These are phyloP conservation scores for Deroplatys truncata DNA, from an alignment of 2,888 invertebrate genomes.

Conservation along the genomic window DNA sequence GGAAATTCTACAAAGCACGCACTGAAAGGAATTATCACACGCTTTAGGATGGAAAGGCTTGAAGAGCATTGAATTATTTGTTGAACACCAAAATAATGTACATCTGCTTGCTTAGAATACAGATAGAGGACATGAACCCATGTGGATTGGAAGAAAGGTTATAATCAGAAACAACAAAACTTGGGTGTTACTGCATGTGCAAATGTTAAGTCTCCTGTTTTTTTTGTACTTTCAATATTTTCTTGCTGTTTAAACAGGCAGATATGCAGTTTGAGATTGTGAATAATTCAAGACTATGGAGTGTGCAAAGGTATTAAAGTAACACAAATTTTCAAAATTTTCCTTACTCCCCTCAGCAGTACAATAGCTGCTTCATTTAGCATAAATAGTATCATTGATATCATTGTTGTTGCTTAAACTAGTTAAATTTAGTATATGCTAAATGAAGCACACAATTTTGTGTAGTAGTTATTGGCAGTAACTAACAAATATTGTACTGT, in stretches of 20 bases:
- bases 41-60: constrained; percentile 56
- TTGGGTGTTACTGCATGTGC: background rate
- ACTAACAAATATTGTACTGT: background rate
- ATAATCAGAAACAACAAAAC: background rate
- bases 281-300: background rate
- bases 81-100: background rate
- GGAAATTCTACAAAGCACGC: constrained; percentile 83
- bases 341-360: background rate
- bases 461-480: background rate
- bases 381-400: background rate
- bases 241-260: background rate
- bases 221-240: background rate
- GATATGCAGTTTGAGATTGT: background rate
- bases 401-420: background rate
- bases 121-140: background rate
- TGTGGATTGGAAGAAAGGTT: background rate
- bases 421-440: background rate
- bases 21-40: constrained; percentile 85
- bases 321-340: background rate
- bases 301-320: background rate
- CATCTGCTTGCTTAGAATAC: background rate
- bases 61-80: background rate
- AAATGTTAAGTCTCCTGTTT: background rate
- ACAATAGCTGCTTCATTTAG: background rate
- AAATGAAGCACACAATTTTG: background rate